Evolutionary conservation across 2,888 invertebrate genomes (phyloP).

Genomic region (Aporophyla lueneburgensis): DNA sequence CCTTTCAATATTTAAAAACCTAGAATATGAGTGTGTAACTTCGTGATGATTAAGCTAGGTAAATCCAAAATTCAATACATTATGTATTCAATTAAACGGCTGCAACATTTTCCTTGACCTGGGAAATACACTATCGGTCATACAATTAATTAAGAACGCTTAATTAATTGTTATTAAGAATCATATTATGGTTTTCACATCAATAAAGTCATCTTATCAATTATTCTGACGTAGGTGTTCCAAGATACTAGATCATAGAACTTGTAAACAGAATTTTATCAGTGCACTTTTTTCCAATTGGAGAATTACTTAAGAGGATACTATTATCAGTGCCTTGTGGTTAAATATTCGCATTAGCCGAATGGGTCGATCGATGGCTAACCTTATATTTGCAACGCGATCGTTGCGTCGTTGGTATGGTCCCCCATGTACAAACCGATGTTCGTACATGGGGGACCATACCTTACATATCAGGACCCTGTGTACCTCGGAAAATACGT

Average conservation of each 20-base stretch:
- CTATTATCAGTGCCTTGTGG: no score
- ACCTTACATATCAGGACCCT: no score
- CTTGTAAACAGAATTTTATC: constrained; percentile 5
- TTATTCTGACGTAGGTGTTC: not conserved
- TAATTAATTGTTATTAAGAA: not conserved
- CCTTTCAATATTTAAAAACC: not conserved
- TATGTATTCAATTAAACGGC: not conserved
- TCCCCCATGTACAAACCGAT: no score
- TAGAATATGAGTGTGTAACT: not conserved
- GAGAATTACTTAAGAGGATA: no score
- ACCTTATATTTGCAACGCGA: no score
- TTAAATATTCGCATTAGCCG: no score
- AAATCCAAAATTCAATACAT: not conserved
- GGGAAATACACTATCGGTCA: constrained; percentile 1
- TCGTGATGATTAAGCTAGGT: not conserved
- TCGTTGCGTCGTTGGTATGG: no score
- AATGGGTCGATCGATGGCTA: no score
- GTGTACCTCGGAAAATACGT: no score
- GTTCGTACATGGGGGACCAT: no score
- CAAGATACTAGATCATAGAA: constrained; percentile 1
- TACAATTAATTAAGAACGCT: not conserved
- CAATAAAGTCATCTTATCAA: not conserved
- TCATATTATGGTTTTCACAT: not conserved
- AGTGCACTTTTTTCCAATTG: no score
- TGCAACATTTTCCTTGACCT: not conserved